A percentile compares a stretch with the other conserved stretches of the same genome.
phyloP scores from a whole-genome alignment of 2,888 invertebrate genomes.

The Creontiades dilutus region DNA sequence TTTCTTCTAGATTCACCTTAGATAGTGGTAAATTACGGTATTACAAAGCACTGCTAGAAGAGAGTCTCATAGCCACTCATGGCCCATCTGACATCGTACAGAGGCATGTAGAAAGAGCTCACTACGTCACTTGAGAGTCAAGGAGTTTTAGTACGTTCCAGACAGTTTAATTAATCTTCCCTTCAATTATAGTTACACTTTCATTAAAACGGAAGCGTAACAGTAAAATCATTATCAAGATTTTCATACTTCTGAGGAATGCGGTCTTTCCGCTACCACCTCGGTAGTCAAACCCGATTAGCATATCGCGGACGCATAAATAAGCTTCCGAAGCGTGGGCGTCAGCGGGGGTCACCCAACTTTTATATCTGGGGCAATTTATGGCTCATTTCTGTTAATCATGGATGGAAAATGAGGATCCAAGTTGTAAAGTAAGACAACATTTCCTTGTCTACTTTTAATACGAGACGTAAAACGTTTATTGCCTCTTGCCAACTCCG shows the following conservation, averaged over 20 bases:
- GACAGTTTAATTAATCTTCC: too few relatives aligned
- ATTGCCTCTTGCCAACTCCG: constrained; percentile 29
- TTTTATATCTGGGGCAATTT: constrained; percentile 27
- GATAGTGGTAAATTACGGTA: too few relatives aligned
- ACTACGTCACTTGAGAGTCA: too few relatives aligned
- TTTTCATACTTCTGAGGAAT: neutral
- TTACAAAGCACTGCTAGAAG: too few relatives aligned
- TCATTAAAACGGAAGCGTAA: neutral
- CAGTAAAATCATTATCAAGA: neutral
- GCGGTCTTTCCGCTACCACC: neutral
- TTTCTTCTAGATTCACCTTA: too few relatives aligned
- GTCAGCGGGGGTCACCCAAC: neutral
- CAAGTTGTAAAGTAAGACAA: constrained; percentile 58
- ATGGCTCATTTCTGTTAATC: constrained; percentile 46
- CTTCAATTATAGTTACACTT: neutral
- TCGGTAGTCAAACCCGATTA: neutral
- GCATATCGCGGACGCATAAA: constrained; percentile 28
- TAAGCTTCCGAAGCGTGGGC: neutral
- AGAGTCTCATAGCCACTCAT: too few relatives aligned
- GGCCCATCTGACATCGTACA: too few relatives aligned
- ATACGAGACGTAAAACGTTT: constrained; percentile 58
- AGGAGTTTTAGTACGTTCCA: too few relatives aligned
- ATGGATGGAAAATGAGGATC: constrained; percentile 34
- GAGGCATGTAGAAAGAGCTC: too few relatives aligned
- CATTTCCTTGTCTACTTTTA: constrained; percentile 64